These are phyloP conservation scores for Trachelus troglodyta DNA, from an alignment of 2,888 invertebrate species.

Conservation along the genomic window DNA sequence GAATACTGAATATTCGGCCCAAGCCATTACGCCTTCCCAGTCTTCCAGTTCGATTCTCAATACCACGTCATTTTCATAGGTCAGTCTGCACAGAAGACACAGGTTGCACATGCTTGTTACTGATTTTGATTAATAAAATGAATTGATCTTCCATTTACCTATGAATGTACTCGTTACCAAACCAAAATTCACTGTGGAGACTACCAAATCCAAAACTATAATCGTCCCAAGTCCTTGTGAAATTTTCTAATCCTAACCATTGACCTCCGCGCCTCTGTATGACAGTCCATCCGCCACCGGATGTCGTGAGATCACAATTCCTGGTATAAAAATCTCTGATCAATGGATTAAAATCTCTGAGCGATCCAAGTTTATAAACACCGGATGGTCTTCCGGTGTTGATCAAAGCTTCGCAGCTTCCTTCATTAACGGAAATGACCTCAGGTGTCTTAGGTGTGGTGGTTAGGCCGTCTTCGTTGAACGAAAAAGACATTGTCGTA, in stretches of 20 bases:
- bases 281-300: constrained; percentile 70
- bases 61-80: constrained; percentile 61
- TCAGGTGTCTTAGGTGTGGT: not conserved
- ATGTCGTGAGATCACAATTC: constrained; percentile 67
- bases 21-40: constrained; percentile 66
- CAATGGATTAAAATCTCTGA: constrained; percentile 32
- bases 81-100: constrained; percentile 48
- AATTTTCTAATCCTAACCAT: constrained; percentile 65
- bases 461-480: constrained; percentile 9
- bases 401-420: constrained; percentile 64
- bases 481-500: not conserved
- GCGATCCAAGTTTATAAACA: constrained; percentile 58
- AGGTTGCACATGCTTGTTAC: not conserved
- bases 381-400: constrained; percentile 59
- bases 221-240: constrained; percentile 70
- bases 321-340: constrained; percentile 65
- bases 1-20: constrained; percentile 68
- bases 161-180: constrained; percentile 71
- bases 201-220: constrained; percentile 72
- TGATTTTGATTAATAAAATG: not conserved
- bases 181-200: constrained; percentile 70
- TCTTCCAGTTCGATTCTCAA: constrained; percentile 69
- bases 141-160: constrained; percentile 27
- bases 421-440: constrained; percentile 41
- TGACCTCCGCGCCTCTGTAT: constrained; percentile 66